Percentiles rank a stretch among this genome's conserved stretches.
Evolutionary conservation across 2,888 invertebrate species (phyloP).

Genomic region (Drosophila rellima): DNA sequence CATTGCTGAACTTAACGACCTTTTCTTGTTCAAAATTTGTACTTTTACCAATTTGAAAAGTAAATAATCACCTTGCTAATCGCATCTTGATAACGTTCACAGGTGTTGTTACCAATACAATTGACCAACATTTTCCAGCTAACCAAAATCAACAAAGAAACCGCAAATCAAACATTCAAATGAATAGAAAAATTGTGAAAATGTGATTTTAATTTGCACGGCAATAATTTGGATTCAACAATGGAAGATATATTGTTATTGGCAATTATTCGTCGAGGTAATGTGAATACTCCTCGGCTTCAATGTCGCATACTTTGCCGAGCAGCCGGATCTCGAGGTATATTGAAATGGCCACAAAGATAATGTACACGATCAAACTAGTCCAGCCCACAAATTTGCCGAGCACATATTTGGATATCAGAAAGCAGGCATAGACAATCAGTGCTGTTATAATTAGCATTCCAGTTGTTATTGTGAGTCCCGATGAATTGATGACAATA

Average conservation of each 20-base stretch:
- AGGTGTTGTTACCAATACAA: constrained; percentile 7
- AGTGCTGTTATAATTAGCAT: constrained; percentile 92
- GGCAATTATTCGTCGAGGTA: not conserved
- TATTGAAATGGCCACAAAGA: constrained; percentile 89
- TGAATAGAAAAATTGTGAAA: not conserved
- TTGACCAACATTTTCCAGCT: constrained; percentile 1
- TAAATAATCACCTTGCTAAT: constrained; percentile 17
- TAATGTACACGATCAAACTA: constrained; percentile 92
- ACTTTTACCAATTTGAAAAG: not conserved
- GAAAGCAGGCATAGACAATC: constrained; percentile 92
- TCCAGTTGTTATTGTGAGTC: constrained; percentile 94
- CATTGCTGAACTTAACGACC: not conserved
- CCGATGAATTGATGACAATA: constrained; percentile 92
- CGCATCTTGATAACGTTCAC: constrained; percentile 15
- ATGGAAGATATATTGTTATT: not conserved
- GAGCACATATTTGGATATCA: constrained; percentile 92
- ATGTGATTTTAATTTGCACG: not conserved
- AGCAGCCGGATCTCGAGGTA: constrained; percentile 34
- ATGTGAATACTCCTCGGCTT: constrained; percentile 21
- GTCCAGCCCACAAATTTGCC: constrained; percentile 92
- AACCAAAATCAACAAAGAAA: constrained; percentile 5
- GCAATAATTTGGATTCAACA: not conserved
- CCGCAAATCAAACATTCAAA: not conserved
- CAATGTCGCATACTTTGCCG: constrained; percentile 43
- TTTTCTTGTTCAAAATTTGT: not conserved